These are phyloP conservation scores for Scaptomyza parva DNA, from an alignment of 2,888 invertebrate species.

Conservation along the genomic window DNA sequence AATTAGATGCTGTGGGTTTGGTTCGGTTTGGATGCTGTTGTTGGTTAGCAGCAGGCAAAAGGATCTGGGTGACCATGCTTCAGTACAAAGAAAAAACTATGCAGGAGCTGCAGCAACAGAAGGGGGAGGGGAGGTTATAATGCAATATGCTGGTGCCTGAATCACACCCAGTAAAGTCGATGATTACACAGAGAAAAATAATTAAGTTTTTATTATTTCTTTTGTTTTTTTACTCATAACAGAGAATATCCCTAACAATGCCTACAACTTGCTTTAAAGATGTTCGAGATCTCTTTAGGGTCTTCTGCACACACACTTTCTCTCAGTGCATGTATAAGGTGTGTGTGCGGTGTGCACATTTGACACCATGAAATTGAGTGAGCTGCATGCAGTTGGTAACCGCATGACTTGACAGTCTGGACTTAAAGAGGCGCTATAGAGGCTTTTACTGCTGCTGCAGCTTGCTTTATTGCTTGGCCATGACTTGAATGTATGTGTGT, in stretches of 20 bases:
- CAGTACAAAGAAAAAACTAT: neutral
- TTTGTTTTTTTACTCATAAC: too few species aligned
- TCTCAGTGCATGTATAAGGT: slow-evolving; percentile 12
- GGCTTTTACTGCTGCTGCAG: slow-evolving; percentile 1
- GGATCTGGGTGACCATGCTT: neutral
- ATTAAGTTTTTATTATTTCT: neutral
- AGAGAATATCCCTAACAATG: too few species aligned
- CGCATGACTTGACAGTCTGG: slow-evolving; percentile 36
- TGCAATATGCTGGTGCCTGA: neutral
- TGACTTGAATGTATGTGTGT: slow-evolving; percentile 29
- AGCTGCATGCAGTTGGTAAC: slow-evolving; percentile 59
- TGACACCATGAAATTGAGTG: slow-evolving; percentile 78
- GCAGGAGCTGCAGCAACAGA: neutral
- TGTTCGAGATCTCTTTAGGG: too few species aligned
- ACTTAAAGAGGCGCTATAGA: neutral
- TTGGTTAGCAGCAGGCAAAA: neutral
- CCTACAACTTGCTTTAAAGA: too few species aligned
- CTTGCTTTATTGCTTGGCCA: slow-evolving; percentile 11
- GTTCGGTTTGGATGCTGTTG: neutral
- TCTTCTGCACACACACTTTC: neutral
- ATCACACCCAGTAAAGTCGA: too few species aligned
- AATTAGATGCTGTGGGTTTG: slow-evolving; percentile 62
- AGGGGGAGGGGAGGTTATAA: neutral
- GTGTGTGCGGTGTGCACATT: slow-evolving; percentile 33
- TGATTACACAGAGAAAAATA: neutral